Conservation (phyloP, 2,113 vertebrate genomes). For the Pelvicachromis taeniatus region DNA sequence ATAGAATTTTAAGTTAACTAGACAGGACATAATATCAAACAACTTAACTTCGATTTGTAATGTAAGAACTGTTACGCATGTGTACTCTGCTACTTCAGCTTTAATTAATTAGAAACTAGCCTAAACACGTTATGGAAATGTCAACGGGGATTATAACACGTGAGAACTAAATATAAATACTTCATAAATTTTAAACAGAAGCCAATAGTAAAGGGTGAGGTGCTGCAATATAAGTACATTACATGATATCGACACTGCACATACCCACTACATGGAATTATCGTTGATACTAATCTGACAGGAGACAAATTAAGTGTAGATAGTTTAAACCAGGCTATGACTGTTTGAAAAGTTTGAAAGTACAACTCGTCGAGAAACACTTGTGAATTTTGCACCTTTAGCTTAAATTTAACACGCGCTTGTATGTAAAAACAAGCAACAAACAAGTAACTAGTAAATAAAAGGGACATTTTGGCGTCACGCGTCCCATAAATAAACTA, state of each 20-base stretch:
- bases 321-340: background rate
- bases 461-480: background rate
- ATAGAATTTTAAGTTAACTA: background rate
- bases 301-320: background rate
- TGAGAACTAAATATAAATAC: background rate
- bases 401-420: background rate
- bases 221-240: background rate
- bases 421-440: background rate
- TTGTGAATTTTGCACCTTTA: background rate
- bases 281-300: background rate
- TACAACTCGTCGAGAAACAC: background rate
- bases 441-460: background rate
- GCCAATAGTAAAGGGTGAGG: background rate
- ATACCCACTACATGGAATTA: background rate
- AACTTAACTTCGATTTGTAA: background rate
- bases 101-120: background rate
- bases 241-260: background rate
- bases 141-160: background rate
- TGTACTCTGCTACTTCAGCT: background rate
- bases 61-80: background rate
- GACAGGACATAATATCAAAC: background rate
- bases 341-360: background rate
- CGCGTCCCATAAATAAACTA: background rate
- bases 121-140: background rate
- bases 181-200: background rate